Evolutionary conservation across 1,140 invertebrate species (phyloP).

Genomic region (Habropoda laboriosa): DNA sequence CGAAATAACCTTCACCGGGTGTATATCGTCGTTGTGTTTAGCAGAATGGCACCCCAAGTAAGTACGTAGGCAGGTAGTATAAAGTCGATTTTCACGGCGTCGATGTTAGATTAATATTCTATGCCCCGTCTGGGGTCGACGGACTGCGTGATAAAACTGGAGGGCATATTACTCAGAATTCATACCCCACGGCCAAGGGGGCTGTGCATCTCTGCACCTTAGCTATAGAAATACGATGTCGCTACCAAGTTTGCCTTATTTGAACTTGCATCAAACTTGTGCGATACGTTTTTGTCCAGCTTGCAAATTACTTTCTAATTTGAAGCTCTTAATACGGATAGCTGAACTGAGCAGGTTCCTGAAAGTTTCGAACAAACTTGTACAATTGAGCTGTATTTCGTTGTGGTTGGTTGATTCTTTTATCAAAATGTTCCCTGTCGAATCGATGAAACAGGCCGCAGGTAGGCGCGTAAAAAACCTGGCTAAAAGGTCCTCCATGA

Average conservation of each 20-base stretch:
- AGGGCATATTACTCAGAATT: conserved; percentile 28
- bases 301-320: neutral
- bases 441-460: conserved; percentile 3
- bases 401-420: no score
- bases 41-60: neutral
- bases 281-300: neutral
- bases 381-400: no score
- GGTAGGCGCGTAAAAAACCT: conserved; percentile 7
- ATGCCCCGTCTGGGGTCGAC: conserved; percentile 40
- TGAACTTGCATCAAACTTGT: neutral
- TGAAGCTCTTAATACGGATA: neutral
- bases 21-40: neutral
- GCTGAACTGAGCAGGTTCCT: neutral
- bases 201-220: neutral
- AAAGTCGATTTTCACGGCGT: conserved; percentile 56
- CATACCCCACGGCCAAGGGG: conserved; percentile 27
- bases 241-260: neutral
- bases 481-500: conserved; percentile 39
- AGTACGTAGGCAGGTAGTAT: neutral
- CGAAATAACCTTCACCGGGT: neutral
- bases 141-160: conserved; percentile 39
- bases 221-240: neutral
- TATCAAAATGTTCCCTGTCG: neutral
- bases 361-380: no score
- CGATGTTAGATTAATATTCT: conserved; percentile 61